A percentile compares a stretch with the other conserved stretches of the same genome.
Evolutionary conservation across 1,140 invertebrate genomes (phyloP).

Genomic region (Halesus radiatus): DNA sequence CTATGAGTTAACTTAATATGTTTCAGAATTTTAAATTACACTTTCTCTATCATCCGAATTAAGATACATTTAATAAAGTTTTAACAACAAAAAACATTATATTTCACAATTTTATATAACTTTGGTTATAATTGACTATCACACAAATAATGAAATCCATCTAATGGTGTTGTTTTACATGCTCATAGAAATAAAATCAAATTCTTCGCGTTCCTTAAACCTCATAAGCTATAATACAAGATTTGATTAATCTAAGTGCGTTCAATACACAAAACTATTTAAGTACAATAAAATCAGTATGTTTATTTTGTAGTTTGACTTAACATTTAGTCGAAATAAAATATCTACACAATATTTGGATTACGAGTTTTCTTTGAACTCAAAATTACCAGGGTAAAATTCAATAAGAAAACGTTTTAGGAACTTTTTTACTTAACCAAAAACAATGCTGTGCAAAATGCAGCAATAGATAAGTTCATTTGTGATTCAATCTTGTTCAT

Average conservation of each 20-base stretch:
- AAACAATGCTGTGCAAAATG: slow-evolving; percentile 22
- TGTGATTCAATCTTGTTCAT: slow-evolving; percentile 33
- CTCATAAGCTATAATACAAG: slow-evolving; percentile 31
- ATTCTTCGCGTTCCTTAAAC: neutral
- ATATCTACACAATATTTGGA: neutral
- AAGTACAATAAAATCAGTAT: slow-evolving; percentile 29
- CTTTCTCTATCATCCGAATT: slow-evolving; percentile 11
- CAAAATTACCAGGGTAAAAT: slow-evolving; percentile 2
- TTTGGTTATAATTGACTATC: slow-evolving; percentile 58
- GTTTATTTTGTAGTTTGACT: neutral
- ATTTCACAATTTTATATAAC: slow-evolving; percentile 49
- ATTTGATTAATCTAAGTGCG: slow-evolving; percentile 8
- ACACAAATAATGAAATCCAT: slow-evolving; percentile 54
- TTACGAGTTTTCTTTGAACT: neutral
- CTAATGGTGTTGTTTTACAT: slow-evolving; percentile 50
- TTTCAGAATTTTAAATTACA: slow-evolving; percentile 5
- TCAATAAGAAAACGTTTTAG: slow-evolving; percentile 49
- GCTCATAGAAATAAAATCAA: slow-evolving; percentile 28
- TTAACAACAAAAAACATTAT: slow-evolving; percentile 40
- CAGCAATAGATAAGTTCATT: slow-evolving; percentile 18
- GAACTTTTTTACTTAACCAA: slow-evolving; percentile 56
- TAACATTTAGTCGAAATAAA: slow-evolving; percentile 5
- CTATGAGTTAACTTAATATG: neutral
- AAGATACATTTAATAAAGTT: slow-evolving; percentile 31
- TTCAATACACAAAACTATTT: slow-evolving; percentile 30